Conservation (phyloP, 1,140 invertebrate genomes). For the Sipha flava region DNA sequence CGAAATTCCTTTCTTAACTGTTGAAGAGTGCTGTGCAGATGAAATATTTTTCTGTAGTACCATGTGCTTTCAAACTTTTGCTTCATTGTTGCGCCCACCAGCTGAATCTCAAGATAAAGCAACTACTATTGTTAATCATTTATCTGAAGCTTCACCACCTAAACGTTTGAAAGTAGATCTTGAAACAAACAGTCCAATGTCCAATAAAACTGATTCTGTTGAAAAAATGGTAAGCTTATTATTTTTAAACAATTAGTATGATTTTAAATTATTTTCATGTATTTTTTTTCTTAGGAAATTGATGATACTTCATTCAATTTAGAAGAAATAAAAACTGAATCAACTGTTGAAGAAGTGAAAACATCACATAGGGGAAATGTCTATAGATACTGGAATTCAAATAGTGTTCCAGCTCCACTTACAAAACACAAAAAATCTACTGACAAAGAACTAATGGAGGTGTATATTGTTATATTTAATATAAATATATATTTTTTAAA, state of each 20-base stretch:
- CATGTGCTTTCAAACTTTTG: slow-evolving; percentile 69
- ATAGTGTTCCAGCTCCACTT: slow-evolving; percentile 45
- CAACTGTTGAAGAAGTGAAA: slow-evolving; percentile 42
- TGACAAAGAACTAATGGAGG: slow-evolving; percentile 73
- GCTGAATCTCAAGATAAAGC: slow-evolving; percentile 28
- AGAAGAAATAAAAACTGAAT: slow-evolving; percentile 41
- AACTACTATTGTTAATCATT: slow-evolving; percentile 52
- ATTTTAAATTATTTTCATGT: too few species aligned
- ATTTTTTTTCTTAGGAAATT: slow-evolving; percentile 32
- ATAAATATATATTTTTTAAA: neutral
- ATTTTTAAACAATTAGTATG: too few species aligned
- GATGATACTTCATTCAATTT: slow-evolving; percentile 36
- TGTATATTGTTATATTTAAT: slow-evolving; percentile 38
- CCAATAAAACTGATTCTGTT: neutral
- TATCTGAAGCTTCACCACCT: slow-evolving; percentile 44
- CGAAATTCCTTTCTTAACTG: slow-evolving; percentile 64
- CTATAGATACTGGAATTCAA: slow-evolving; percentile 62
- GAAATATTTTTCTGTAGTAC: slow-evolving; percentile 76
- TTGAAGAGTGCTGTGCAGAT: slow-evolving; percentile 57
- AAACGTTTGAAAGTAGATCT: neutral
- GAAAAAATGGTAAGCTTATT: slow-evolving; percentile 27
- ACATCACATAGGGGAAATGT: slow-evolving; percentile 50
- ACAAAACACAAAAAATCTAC: slow-evolving; percentile 66
- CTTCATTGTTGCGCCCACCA: slow-evolving; percentile 48
- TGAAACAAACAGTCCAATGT: neutral